These are phyloP conservation scores for Blastomussa wellsi DNA, from an alignment of 92 coral and sea anemone species.

Conservation along the genomic window DNA sequence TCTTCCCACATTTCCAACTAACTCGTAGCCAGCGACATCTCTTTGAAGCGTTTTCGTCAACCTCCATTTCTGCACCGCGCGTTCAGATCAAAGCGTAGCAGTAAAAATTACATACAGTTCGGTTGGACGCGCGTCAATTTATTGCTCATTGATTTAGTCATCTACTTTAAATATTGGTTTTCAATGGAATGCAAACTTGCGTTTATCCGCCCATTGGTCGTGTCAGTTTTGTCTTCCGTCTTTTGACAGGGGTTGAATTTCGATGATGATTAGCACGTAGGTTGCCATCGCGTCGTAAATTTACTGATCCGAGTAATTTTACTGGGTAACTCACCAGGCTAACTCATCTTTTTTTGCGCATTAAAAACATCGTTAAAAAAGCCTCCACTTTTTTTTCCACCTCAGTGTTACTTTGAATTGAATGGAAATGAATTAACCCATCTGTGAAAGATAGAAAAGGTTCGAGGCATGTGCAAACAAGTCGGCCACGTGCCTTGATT, in stretches of 20 bases:
- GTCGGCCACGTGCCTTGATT: background rate
- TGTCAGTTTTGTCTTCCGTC: constrained; percentile 14
- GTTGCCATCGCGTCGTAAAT: background rate
- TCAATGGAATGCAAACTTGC: background rate
- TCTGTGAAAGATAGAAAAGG: background rate
- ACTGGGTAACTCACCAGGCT: background rate
- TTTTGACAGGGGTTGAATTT: constrained; percentile 1
- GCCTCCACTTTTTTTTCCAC: background rate
- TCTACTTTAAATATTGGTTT: constrained; percentile 1
- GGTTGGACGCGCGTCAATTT: background rate
- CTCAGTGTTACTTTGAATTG: background rate
- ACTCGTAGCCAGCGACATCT: constrained; percentile 32
- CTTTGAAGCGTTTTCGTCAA: constrained; percentile 22
- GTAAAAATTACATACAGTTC: background rate
- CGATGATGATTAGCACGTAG: background rate
- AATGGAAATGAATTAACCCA: background rate
- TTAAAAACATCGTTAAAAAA: background rate
- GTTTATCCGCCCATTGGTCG: constrained; percentile 1
- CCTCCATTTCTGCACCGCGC: constrained; percentile 18
- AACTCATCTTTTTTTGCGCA: background rate
- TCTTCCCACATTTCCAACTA: constrained; percentile 14
- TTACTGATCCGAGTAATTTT: constrained; percentile 29
- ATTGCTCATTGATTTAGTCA: background rate
- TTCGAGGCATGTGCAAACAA: background rate
- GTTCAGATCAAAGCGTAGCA: background rate